A percentile compares a stretch with the other conserved stretches of the same genome.
Evolutionary conservation across 1,140 invertebrate species (phyloP).

Genomic region (Diachasmimorpha longicaudata): DNA sequence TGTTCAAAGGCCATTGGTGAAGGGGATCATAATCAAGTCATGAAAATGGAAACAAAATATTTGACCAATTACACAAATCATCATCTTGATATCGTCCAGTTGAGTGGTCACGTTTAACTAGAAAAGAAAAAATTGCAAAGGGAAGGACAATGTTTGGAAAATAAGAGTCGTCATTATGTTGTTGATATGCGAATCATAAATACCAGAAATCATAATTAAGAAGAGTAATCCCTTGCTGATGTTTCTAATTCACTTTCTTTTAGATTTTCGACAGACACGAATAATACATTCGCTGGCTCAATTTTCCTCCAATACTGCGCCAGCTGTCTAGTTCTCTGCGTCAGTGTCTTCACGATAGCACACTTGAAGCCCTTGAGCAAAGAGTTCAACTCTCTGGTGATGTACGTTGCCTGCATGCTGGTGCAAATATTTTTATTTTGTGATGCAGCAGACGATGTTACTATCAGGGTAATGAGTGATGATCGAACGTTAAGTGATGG

Average conservation of each 20-base stretch:
- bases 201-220: too few relatives aligned
- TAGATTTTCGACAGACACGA: not conserved
- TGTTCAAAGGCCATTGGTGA: too few relatives aligned
- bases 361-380: not conserved
- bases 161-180: too few relatives aligned
- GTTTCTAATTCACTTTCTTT: not conserved
- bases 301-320: conserved; percentile 1
- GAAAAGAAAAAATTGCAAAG: not conserved
- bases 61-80: not conserved
- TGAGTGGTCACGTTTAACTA: too few relatives aligned
- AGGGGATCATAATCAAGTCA: not conserved
- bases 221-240: too few relatives aligned
- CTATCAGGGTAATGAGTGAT: not conserved
- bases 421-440: not conserved
- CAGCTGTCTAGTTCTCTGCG: not conserved
- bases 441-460: not conserved
- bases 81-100: not conserved
- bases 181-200: too few relatives aligned
- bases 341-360: not conserved
- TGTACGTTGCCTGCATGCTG: not conserved
- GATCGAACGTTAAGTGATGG: not conserved
- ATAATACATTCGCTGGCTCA: not conserved
- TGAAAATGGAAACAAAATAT: not conserved
- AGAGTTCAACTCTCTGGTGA: not conserved
- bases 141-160: too few relatives aligned